Percentiles rank a stretch among this genome's conserved stretches.
Conservation (phyloP, 2,888 invertebrate species). For the Ametastegia equiseti region DNA sequence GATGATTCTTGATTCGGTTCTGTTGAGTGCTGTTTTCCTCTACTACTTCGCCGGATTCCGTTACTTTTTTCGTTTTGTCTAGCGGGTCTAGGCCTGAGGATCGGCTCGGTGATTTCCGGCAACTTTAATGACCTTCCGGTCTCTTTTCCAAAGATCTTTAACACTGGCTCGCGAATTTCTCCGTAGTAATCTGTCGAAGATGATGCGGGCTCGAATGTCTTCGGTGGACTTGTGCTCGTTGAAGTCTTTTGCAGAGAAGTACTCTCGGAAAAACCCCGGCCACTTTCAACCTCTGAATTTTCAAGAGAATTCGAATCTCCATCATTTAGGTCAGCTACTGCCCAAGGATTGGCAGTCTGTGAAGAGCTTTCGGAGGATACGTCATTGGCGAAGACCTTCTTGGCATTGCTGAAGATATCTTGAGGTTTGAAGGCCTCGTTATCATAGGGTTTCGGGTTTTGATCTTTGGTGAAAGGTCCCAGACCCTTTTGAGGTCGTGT, state of each 20-base stretch:
- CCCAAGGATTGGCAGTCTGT: slow-evolving; percentile 65
- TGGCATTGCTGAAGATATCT: slow-evolving; percentile 52
- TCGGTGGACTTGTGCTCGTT: slow-evolving; percentile 59
- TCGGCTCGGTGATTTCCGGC: slow-evolving; percentile 83
- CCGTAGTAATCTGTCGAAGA: slow-evolving; percentile 22
- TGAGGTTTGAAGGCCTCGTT: slow-evolving; percentile 14
- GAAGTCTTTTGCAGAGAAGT: slow-evolving; percentile 37
- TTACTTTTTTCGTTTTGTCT: slow-evolving; percentile 72
- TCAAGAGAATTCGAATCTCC: slow-evolving; percentile 71
- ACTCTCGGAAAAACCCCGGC: slow-evolving; percentile 68
- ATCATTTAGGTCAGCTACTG: slow-evolving; percentile 66
- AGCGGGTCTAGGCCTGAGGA: slow-evolving; percentile 78
- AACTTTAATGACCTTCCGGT: slow-evolving; percentile 69
- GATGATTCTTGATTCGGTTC: slow-evolving; percentile 58
- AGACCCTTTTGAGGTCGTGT: slow-evolving; percentile 61
- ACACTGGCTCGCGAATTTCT: slow-evolving; percentile 87
- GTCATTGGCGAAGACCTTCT: slow-evolving; percentile 30
- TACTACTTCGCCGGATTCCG: slow-evolving; percentile 65
- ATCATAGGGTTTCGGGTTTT: slow-evolving; percentile 60
- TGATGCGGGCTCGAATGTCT: no score
- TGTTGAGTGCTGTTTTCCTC: slow-evolving; percentile 42
- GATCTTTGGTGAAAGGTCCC: slow-evolving; percentile 71
- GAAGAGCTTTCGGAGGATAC: slow-evolving; percentile 10
- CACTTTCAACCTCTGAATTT: slow-evolving; percentile 65
- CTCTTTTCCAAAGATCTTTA: slow-evolving; percentile 78